Base-by-base conservation (phyloP, 2,797 vertebrate genomes). In the Darevskia mixta region DNA sequence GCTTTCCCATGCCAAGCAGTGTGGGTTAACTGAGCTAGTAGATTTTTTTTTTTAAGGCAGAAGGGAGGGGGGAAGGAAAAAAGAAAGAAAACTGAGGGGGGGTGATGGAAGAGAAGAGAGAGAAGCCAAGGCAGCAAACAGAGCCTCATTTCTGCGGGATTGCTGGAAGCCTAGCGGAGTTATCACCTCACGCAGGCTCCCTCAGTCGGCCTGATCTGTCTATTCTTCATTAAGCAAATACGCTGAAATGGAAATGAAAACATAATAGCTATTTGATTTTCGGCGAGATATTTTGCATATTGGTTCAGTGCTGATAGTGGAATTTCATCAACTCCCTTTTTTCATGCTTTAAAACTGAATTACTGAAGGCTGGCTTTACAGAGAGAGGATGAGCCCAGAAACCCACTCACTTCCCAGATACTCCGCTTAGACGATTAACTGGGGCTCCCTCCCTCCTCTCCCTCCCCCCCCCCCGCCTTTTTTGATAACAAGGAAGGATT, bases 251-350 rank as follows among this genome's bases (percentile, higher is more conserved):
- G 98, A 99, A 99, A 99, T 99, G 98, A 98, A 98, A 99, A 99
- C 98, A 99, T 99, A 99, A 99, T 99, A 99, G 98, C 99, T 99
- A 98, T 99, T 99, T 99, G 98, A 99, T 99, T 99, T 98, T 98
- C 97, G 97, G 97, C 83, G 97, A 99, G 99, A 99, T 99, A 99
- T 98, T 99, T 99, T 99, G 99, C 99, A 99, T 99, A 99, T 99
- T 99, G 99, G 98, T 98, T 99, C 97, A 91, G 98, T 95, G 97
- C 99, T 99, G 98, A 99, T 99, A 99, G 99, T 89, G 97, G 98
- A 98, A 99, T 99, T 99, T 99, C 98, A 99, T 99, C 99, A 99
- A 98, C 98, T 98, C 98, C 96, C 97, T 98, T 97, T 98, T 98
- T 98, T 97, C 97, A 97, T 97, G 98, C 98, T 98, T 98, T 98